Evolutionary conservation across 1,140 invertebrate genomes (phyloP).

Genomic region (Meloidogyne exigua): DNA sequence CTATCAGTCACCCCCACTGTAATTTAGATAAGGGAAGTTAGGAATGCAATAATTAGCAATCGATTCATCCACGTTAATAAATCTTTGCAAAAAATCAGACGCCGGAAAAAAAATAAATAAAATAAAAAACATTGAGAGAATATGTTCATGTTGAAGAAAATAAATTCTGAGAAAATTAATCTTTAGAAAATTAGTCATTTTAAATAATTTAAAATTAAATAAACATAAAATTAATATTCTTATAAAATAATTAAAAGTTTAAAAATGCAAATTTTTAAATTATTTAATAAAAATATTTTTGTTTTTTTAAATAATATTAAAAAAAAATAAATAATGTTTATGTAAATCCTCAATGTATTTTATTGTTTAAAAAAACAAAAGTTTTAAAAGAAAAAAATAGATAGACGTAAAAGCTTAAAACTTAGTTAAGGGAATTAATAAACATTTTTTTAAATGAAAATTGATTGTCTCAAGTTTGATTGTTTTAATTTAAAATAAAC

Average conservation of each 20-base stretch:
- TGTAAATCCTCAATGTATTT: background rate
- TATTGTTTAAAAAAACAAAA: background rate
- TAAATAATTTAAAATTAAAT: background rate
- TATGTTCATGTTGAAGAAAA: background rate
- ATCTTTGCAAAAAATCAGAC: slow-evolving; percentile 4
- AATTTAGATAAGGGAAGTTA: background rate
- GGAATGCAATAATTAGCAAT: background rate
- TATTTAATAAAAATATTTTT: too few species aligned
- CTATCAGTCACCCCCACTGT: background rate
- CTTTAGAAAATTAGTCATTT: background rate
- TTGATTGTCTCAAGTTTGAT: too few species aligned
- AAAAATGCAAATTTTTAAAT: background rate
- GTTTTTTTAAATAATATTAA: background rate
- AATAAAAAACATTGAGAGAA: background rate
- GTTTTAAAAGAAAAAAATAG: background rate
- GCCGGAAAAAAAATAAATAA: background rate
- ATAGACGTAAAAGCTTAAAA: background rate
- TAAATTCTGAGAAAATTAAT: slow-evolving; percentile 1
- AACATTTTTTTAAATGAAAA: too few species aligned
- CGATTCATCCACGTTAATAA: slow-evolving; percentile 2
- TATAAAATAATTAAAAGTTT: background rate
- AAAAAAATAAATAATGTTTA: background rate
- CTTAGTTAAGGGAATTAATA: background rate
- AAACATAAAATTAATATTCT: background rate
- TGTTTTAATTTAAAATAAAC: background rate